Conservation (phyloP, 2,888 invertebrate species). For the Kuschelorhynchus macadamiae region DNA sequence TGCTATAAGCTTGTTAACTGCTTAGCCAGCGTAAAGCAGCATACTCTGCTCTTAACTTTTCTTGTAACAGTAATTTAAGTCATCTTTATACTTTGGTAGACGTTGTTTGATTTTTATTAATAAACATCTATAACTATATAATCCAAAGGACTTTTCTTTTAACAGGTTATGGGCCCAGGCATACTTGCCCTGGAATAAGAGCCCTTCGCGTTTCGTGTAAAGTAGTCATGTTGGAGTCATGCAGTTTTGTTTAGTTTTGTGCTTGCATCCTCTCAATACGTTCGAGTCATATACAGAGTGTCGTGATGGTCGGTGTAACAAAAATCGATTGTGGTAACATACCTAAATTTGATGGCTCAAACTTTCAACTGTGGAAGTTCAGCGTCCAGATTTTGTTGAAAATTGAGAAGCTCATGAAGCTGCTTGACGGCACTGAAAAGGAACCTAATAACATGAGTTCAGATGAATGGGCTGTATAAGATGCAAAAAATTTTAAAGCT, state of each 20-base stretch:
- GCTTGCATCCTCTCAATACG: not conserved
- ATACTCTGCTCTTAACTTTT: no score
- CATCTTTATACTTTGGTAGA: no score
- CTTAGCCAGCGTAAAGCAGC: no score
- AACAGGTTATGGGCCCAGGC: no score
- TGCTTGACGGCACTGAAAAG: conserved; percentile 6
- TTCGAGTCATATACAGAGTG: not conserved
- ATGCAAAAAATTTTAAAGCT: conserved; percentile 22
- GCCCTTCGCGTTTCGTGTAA: not conserved
- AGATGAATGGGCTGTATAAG: conserved; percentile 19
- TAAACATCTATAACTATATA: no score
- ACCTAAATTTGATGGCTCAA: no score
- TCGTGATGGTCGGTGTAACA: not conserved
- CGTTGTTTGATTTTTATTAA: no score
- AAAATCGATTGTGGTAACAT: not conserved
- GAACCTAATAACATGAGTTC: conserved; percentile 6
- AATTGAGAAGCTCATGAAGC: conserved; percentile 2
- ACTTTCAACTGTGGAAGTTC: no score
- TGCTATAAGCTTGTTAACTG: no score
- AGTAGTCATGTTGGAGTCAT: not conserved
- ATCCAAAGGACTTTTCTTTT: no score
- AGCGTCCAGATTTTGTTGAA: conserved; percentile 10
- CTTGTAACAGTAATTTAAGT: no score
- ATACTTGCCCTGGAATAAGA: not conserved
- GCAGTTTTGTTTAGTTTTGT: not conserved